These are phyloP conservation scores for Sebastes nivosus DNA, from an alignment of 2,797 vertebrate species.

Conservation along the genomic window DNA sequence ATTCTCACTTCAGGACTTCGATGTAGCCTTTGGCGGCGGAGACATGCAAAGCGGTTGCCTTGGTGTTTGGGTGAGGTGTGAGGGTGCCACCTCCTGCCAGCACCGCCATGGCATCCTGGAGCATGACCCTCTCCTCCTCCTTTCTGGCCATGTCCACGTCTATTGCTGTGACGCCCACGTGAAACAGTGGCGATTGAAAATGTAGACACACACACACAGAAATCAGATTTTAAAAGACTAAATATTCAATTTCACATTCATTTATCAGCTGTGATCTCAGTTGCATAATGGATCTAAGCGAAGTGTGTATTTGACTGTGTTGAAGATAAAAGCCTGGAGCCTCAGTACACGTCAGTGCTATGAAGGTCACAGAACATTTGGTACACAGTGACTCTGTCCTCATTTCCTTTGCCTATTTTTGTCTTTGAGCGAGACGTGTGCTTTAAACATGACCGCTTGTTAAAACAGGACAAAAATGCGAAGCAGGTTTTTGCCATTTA, in stretches of 20 bases:
- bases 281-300: not conserved
- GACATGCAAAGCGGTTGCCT: slow-evolving; percentile 86
- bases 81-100: slow-evolving; percentile 76
- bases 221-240: not conserved
- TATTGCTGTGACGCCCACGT: slow-evolving; percentile 72
- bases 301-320: not conserved
- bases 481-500: not conserved
- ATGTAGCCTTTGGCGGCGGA: slow-evolving; percentile 89
- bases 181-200: not conserved
- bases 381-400: not conserved
- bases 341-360: not conserved
- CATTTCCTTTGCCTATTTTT: slow-evolving; percentile 22
- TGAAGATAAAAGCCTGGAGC: not conserved
- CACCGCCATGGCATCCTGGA: slow-evolving; percentile 81
- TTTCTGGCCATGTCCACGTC: slow-evolving; percentile 85
- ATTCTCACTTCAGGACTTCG: slow-evolving; percentile 87
- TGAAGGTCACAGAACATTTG: slow-evolving; percentile 28
- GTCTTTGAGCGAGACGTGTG: not conserved
- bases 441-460: not conserved
- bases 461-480: slow-evolving; percentile 1
- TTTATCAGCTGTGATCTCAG: not conserved
- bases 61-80: slow-evolving; percentile 85
- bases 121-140: slow-evolving; percentile 87
- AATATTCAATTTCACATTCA: not conserved
- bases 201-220: not conserved